phyloP scores from a whole-genome alignment of 2,888 invertebrate species.

The Stratiomys singularior region DNA sequence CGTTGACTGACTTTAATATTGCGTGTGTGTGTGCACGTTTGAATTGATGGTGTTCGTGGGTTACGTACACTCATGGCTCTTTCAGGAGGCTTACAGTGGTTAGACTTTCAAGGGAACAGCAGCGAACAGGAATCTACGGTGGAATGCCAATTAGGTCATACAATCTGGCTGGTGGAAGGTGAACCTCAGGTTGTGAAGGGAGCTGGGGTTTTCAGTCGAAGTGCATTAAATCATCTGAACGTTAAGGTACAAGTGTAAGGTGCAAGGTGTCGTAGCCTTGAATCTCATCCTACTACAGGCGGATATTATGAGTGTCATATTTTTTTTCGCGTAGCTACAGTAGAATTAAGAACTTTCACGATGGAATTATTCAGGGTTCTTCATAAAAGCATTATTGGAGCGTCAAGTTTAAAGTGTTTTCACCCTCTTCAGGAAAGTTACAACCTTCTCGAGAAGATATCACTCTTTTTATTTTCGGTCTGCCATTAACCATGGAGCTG shows the following conservation, averaged over 20 bases:
- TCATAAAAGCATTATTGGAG: too few species aligned
- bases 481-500: too few species aligned
- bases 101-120: neutral
- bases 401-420: too few species aligned
- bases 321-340: too few species aligned
- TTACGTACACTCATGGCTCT: neutral
- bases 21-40: neutral
- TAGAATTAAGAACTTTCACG: too few species aligned
- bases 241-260: neutral
- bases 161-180: neutral
- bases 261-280: neutral
- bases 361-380: too few species aligned
- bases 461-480: too few species aligned
- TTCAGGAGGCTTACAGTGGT: neutral
- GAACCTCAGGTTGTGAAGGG: neutral
- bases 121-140: neutral
- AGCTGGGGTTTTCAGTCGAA: neutral
- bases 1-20: slow-evolving; percentile 3
- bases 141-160: slow-evolving; percentile 8
- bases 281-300: neutral
- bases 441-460: too few species aligned
- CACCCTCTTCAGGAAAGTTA: too few species aligned
- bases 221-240: neutral
- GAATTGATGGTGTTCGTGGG: neutral
- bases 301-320: too few species aligned